phyloP scores from a whole-genome alignment of 1,140 invertebrate genomes.

The Scaptomyza graminum region DNA sequence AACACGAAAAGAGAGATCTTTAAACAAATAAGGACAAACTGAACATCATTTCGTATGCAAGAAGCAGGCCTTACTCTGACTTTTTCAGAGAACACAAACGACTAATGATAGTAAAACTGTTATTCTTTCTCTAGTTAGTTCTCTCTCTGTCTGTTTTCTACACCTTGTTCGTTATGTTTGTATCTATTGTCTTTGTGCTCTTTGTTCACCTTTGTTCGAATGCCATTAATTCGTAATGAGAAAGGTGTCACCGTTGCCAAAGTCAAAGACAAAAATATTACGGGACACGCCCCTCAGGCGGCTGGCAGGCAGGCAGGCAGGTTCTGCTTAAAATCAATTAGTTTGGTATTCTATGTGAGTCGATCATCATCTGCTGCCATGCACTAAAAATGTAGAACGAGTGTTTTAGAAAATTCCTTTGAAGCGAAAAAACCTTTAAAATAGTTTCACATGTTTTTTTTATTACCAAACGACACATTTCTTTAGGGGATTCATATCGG shows the following conservation, averaged over 20 bases:
- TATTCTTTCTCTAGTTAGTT: constrained; percentile 53
- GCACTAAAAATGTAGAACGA: constrained; percentile 3
- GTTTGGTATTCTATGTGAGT: constrained; percentile 45
- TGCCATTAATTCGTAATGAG: constrained; percentile 82
- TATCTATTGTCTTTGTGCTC: constrained; percentile 32
- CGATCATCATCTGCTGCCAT: constrained; percentile 54
- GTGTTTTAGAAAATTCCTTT: background rate
- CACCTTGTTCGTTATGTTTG: constrained; percentile 44
- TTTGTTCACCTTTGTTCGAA: constrained; percentile 36
- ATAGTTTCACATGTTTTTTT: constrained; percentile 12
- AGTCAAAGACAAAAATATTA: constrained; percentile 82
- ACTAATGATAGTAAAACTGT: constrained; percentile 77
- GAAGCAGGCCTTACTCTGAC: constrained; percentile 42
- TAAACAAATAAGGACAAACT: constrained; percentile 61
- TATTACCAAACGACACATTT: constrained; percentile 85
- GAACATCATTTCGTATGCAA: constrained; percentile 73
- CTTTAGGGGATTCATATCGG: constrained; percentile 88
- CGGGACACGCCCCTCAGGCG: constrained; percentile 40
- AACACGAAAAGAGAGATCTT: constrained; percentile 34
- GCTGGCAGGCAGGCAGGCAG: constrained; percentile 34
- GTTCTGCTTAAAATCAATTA: constrained; percentile 83
- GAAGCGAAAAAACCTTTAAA: background rate
- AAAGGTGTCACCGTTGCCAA: constrained; percentile 72
- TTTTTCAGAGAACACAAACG: constrained; percentile 3
- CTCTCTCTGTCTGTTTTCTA: constrained; percentile 39